Evolutionary conservation across 2,113 vertebrate genomes (phyloP).

Genomic region (Equus przewalskii): DNA sequence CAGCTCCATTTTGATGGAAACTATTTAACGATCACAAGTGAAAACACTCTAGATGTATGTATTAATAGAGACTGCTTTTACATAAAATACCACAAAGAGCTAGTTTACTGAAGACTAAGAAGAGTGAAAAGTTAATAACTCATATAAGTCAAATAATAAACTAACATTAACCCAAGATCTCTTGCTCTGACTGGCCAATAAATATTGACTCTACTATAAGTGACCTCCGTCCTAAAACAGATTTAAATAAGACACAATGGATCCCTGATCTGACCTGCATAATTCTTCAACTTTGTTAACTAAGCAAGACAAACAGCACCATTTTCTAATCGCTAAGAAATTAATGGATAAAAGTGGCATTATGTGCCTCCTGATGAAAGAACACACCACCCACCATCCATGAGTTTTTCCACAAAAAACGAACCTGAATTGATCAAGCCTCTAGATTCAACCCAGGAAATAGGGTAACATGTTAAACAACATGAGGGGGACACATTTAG

Average conservation of each 20-base stretch:
- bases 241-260: not conserved
- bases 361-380: not conserved
- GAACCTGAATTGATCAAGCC: not conserved
- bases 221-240: not conserved
- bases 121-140: not conserved
- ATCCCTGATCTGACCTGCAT: not conserved
- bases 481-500: not conserved
- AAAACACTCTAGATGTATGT: not conserved
- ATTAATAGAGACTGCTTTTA: conserved; percentile 21
- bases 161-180: not conserved
- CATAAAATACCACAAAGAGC: not conserved
- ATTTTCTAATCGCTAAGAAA: conserved; percentile 7
- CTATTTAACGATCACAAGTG: not conserved
- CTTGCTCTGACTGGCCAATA: not conserved
- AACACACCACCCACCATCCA: not conserved
- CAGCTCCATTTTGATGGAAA: conserved; percentile 6
- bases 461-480: not conserved
- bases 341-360: not conserved
- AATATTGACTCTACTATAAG: not conserved
- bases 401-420: not conserved
- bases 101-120: not conserved
- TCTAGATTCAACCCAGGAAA: conserved; percentile 23
- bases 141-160: not conserved
- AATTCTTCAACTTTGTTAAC: not conserved
- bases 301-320: not conserved